phyloP scores from a whole-genome alignment of 2,113 vertebrate species.

The Myxocyprinus asiaticus region DNA sequence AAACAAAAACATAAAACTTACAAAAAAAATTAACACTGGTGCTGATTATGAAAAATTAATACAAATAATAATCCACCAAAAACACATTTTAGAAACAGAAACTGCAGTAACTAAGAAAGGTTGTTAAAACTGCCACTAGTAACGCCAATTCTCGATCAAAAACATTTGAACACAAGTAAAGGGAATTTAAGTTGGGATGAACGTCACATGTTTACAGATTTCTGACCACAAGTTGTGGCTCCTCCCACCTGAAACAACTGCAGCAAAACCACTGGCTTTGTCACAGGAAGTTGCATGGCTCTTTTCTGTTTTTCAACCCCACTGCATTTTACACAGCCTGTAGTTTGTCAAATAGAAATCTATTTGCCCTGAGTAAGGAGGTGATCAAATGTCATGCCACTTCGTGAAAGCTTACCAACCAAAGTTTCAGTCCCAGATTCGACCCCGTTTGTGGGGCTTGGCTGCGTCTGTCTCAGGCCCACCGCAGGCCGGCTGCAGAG shows the following conservation, averaged over 20 bases:
- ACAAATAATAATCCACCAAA: too few species aligned
- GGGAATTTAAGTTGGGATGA: too few species aligned
- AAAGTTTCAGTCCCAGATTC: neutral
- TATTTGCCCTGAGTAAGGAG: slow-evolving; percentile 37
- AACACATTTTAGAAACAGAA: too few species aligned
- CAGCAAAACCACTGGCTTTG: neutral
- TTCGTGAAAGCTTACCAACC: neutral
- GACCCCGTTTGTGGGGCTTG: neutral
- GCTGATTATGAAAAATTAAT: too few species aligned
- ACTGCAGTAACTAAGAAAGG: too few species aligned
- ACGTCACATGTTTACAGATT: neutral
- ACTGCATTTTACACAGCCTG: slow-evolving; percentile 26
- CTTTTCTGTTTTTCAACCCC: slow-evolving; percentile 3
- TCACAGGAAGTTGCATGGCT: neutral
- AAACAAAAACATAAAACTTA: too few species aligned
- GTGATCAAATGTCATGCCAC: slow-evolving; percentile 42
- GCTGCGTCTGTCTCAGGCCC: slow-evolving; percentile 41
- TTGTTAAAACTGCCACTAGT: too few species aligned
- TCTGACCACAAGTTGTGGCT: neutral
- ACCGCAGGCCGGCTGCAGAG: slow-evolving; percentile 51
- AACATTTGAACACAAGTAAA: too few species aligned
- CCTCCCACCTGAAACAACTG: neutral
- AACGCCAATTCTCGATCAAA: too few species aligned
- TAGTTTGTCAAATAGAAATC: slow-evolving; percentile 19
- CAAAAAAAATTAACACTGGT: too few species aligned